Evolutionary conservation across 2,888 invertebrate genomes (phyloP).

Genomic region (Ichneumon xanthorius): DNA sequence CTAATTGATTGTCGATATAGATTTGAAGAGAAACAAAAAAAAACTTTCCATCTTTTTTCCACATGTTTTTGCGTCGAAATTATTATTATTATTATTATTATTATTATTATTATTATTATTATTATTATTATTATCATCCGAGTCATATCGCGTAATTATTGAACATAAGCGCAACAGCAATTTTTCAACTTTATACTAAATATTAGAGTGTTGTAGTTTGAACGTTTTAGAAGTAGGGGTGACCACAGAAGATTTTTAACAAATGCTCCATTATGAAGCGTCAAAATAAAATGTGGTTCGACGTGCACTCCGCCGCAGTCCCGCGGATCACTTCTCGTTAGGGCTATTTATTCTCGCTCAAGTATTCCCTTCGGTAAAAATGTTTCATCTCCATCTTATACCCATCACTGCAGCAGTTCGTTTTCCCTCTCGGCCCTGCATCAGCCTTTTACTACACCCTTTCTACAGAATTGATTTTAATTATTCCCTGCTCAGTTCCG

Average conservation of each 20-base stretch:
- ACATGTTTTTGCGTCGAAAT: not conserved
- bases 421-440: conserved; percentile 29
- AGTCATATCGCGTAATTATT: no score
- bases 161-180: no score
- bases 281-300: conserved; percentile 76
- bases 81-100: not conserved
- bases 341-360: conserved; percentile 79
- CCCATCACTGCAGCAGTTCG: conserved; percentile 30
- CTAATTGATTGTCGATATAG: conserved; percentile 36
- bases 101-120: no score
- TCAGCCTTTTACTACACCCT: conserved; percentile 49
- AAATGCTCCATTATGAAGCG: conserved; percentile 57
- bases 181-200: not conserved
- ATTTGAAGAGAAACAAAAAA: not conserved
- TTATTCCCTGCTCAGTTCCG: conserved; percentile 71
- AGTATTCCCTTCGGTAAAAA: conserved; percentile 45
- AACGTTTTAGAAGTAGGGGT: not conserved
- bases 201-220: not conserved
- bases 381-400: conserved; percentile 14
- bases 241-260: not conserved
- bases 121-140: no score
- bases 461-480: conserved; percentile 77
- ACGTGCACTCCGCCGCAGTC: conserved; percentile 75
- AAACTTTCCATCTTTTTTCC: conserved; percentile 68
- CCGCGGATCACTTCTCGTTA: conserved; percentile 80